Evolutionary conservation across 2,113 vertebrate species (phyloP).

Genomic region (Neofelis nebulosa): DNA sequence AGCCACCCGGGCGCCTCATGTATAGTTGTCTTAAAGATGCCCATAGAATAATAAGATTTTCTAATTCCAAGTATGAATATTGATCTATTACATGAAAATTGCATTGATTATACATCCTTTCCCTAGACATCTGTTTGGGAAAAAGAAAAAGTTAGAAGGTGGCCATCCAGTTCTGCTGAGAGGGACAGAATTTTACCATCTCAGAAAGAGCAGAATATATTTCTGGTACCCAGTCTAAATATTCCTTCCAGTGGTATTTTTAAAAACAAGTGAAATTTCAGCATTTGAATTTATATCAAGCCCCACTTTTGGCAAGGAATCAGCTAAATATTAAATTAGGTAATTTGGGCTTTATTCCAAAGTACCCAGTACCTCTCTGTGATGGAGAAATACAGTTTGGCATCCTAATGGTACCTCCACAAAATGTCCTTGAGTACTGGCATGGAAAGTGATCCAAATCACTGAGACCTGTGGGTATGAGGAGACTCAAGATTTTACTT

Average conservation of each 20-base stretch:
- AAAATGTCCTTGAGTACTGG: not conserved
- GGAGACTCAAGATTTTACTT: not conserved
- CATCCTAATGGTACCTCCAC: not conserved
- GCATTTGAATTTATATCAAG: conserved; percentile 45
- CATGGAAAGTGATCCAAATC: not conserved
- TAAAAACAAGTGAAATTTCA: conserved; percentile 45
- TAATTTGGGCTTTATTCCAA: not conserved
- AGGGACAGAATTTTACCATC: not conserved
- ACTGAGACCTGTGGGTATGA: too few species aligned
- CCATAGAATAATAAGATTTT: not conserved
- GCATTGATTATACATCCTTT: not conserved
- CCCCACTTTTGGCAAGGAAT: conserved; percentile 17
- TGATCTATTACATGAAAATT: not conserved
- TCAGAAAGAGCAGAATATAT: not conserved
- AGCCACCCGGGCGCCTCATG: not conserved
- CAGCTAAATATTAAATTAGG: conserved; percentile 18
- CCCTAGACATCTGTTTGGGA: not conserved
- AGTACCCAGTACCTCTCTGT: not conserved
- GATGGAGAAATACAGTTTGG: not conserved
- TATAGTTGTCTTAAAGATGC: not conserved
- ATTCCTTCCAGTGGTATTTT: conserved; percentile 47
- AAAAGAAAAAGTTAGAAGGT: not conserved
- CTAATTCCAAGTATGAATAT: not conserved
- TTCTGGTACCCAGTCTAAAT: conserved; percentile 28
- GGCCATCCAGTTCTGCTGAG: not conserved